Evolutionary conservation across 92 coral and sea anemone genomes (phyloP), one percentile per base, ranked within the genome.

Genomic region (Paramuricea clavata): DNA sequence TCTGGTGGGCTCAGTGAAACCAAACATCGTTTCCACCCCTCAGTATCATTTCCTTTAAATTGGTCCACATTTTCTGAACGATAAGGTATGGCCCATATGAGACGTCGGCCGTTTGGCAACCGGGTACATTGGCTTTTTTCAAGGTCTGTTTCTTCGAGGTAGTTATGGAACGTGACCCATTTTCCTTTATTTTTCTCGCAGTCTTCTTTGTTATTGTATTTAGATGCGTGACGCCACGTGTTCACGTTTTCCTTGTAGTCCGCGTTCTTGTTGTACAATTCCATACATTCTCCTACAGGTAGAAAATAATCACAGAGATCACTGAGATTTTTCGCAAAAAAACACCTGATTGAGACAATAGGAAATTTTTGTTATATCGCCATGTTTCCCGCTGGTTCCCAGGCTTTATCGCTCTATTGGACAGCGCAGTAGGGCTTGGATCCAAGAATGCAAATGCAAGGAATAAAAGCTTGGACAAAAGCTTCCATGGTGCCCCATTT

Each of bases 141-240:
- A 19, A 67, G 78, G 25, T 88, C 86, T 32, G 61, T 87, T 6
- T 27, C 57, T 43, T 95, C 98, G 50, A 93, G 90, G 61, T 67
- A 95, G 85, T 95, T 93, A 43, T 92, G 86, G 47, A 95, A 93
- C 17, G 52, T 85, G 50, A 85, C 93, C 98, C 98, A 95, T 21
- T 59, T 92, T 13, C 97, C 97, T 17, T 87, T 70, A 36, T 93
- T 95, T 17, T 83, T 94, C 36, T 82, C 86, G 49, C 98, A 95
- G 6, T 95, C 94, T 25, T 87, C 89, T 42, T 88, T 79, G 67
- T 93, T 92, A 92, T 95, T 95, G 69, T 92, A 88, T 39, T 75
- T 70, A 16, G 98, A 95, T 93, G 95, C 93, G 79, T 94, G 91
- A 69, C 90, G 92, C 69, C 91, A 90, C 27, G 68, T 83, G 7